Base-by-base conservation (phyloP, 2,113 vertebrate species). In the Heteronetta atricapilla region DNA sequence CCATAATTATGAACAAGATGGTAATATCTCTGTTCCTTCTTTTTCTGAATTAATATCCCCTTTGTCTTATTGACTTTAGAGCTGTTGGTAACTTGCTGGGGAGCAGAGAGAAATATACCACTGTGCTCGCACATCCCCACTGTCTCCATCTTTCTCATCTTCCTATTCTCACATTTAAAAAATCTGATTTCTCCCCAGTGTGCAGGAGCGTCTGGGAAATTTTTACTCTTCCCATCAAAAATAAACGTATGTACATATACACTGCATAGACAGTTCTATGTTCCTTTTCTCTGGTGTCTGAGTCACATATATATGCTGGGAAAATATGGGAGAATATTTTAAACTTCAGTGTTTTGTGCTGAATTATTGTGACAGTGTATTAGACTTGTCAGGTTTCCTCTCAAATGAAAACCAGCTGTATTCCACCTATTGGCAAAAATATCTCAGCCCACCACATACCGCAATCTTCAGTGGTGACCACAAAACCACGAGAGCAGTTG, bases 401-500 rank as follows among this genome's bases (percentile, higher is more conserved):
- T 97, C 92, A 96, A 98, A 98, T 98, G 97, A 97, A 98, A 98
- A 97, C 96, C 97, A 98, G 97, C 98, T 98, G 98, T 93, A 97
- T 97, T 97, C 97, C 95, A 97, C 93, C 97, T 97, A 96, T 64
- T 97, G 97, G 97, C 96, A 96, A 97, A 98, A 96, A 95, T 97
- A 97, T 94, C 95, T 98, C 96, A 97, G 97, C 96, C 97, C 95
- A 96, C 98, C 96, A 83, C 98, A 98, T 95, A 94, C 96, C 56
- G 23, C 96, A 97, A 97, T 97, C 98, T 98, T 97, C 97, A 97
- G 97, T 86, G 90, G 96, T 97, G 85, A 93, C 98, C 98, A 97
- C 94, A 95, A 98, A 98, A 98, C 98, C 98, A 74, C 97, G 96
- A 97, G 96, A 97, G 97, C 97, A 97, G 98, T 98, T 98, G 98